Base-by-base conservation (phyloP, 2,888 invertebrate genomes). In the Zygaena filipendulae region DNA sequence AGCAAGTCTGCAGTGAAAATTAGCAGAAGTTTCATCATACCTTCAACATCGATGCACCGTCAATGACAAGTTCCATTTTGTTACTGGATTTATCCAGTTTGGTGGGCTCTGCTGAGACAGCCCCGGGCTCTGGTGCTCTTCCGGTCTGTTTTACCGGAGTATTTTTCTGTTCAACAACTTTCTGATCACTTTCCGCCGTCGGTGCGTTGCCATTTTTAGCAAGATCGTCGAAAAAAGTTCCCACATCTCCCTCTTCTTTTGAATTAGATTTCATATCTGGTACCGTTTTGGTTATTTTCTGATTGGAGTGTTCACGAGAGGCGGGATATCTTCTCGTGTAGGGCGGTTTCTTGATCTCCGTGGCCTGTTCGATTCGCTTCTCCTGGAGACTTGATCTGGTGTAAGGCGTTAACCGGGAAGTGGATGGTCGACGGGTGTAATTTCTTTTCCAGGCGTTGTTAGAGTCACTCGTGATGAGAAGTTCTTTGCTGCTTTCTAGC, bases 391-490 rank as follows among this genome's bases (percentile, higher is more conserved):
- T n/a, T n/a, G n/a, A 48, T 6, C 48, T 42, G 4, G 43, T 44
- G 47, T 75, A 75, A 0, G 70, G 71, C 1, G 55, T 53, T 2
- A 77, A 52, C 2, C 79, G 57, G 4, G 69, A 52, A 1, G 59
- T 52, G 0, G 66, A 59, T 0, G 74, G 74, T 1, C 69, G 58
- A 1, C 72, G 52, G 0, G 74, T 72, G 41, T 54, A 70, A 43
- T 71, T 74, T 27, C 67, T 59, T 36, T 57, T 64, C 12, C 63
- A 47, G 3, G 50, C 58, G 35, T 68, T 68, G 33, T 41, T 66
- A 37, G 62, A 71, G 45, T 85, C 84, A 35, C 84, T 84, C 8
- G 84, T 85, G 53, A 84, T 72, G 35, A 85, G 80, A 2, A 85
- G 64, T 43, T 85, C 85, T 37, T 83, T 82, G 49, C 84, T 84